Conservation (phyloP, 2,888 invertebrate genomes). For the Acanthopleura granulata region DNA sequence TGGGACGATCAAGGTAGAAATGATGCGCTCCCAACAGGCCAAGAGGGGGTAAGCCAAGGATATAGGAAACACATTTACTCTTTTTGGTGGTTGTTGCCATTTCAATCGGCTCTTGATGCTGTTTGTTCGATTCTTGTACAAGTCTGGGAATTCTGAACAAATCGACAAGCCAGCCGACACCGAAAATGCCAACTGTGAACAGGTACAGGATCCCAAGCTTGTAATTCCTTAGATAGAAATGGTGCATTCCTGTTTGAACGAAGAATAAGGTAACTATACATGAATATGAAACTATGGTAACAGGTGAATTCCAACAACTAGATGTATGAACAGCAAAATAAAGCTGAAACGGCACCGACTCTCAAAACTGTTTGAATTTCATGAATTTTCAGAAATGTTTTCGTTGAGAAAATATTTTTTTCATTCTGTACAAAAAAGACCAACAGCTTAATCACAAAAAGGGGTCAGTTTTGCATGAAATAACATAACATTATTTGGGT, state of each 20-base stretch:
- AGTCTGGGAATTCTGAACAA: background rate
- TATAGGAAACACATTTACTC: background rate
- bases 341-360: too few relatives aligned
- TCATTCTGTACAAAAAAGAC: too few relatives aligned
- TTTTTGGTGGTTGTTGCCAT: background rate
- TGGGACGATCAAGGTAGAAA: conserved; percentile 38
- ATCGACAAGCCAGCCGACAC: conserved; percentile 36
- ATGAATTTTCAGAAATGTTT: too few relatives aligned
- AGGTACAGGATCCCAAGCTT: conserved; percentile 22
- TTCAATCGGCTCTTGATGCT: background rate
- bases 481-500: too few relatives aligned
- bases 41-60: conserved; percentile 29
- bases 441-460: too few relatives aligned
- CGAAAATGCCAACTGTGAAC: conserved; percentile 40
- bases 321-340: too few relatives aligned
- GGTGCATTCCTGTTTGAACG: conserved; percentile 31
- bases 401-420: too few relatives aligned
- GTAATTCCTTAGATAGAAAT: conserved; percentile 44
- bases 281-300: too few relatives aligned
- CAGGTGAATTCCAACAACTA: too few relatives aligned
- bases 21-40: conserved; percentile 46
- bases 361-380: too few relatives aligned
- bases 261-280: background rate
- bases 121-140: background rate
- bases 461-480: too few relatives aligned